Conservation (phyloP, 1,140 invertebrate species). For the Olivierus martensii region DNA sequence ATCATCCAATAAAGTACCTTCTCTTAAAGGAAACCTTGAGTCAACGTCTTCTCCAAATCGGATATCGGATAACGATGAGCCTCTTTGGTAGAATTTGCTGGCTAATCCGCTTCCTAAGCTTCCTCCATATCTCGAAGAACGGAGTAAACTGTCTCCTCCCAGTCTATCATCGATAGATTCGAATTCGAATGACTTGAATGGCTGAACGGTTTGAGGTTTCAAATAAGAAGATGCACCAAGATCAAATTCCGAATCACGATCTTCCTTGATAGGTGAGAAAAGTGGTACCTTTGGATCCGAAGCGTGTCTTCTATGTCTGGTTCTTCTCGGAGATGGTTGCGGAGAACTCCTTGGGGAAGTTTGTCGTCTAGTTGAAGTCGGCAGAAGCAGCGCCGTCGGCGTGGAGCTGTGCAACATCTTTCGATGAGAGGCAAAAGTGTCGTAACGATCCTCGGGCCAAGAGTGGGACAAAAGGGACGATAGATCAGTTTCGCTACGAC, state of each 20-base stretch:
- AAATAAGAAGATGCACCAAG: neutral
- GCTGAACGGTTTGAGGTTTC: constrained; percentile 4
- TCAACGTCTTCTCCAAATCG: neutral
- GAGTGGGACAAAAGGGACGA: constrained; percentile 16
- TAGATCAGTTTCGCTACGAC: constrained; percentile 13
- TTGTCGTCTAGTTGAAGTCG: neutral
- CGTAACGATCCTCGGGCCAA: constrained; percentile 4
- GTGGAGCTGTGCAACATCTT: neutral
- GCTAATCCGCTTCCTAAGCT: neutral
- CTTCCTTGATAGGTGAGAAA: constrained; percentile 33
- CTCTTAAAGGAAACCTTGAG: neutral
- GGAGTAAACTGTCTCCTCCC: constrained; percentile 13
- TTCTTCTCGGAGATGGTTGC: constrained; percentile 25
- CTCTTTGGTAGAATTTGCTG: neutral
- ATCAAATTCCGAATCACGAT: constrained; percentile 5
- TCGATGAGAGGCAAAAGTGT: neutral
- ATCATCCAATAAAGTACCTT: too few species aligned
- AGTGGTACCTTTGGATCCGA: constrained; percentile 37
- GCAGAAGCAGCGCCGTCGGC: neutral
- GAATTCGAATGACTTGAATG: constrained; percentile 37
- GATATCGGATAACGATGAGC: constrained; percentile 8
- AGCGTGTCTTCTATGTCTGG: constrained; percentile 35
- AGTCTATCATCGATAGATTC: constrained; percentile 33
- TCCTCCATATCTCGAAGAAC: neutral
- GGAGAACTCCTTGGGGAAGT: constrained; percentile 24